These are phyloP conservation scores for Blastobasis lacticolella DNA, from an alignment of 2,888 invertebrate species.

Conservation along the genomic window DNA sequence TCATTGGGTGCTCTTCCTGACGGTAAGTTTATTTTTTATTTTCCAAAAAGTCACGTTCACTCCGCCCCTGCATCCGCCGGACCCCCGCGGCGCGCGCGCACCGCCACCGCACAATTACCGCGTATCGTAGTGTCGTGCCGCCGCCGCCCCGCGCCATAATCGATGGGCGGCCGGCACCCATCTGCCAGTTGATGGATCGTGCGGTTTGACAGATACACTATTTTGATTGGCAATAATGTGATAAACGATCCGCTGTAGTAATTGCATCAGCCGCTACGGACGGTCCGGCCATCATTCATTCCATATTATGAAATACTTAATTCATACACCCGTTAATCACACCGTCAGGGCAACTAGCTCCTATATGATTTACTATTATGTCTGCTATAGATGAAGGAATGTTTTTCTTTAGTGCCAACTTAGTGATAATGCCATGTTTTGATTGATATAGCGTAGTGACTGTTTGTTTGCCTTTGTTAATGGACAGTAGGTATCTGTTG, in stretches of 20 bases:
- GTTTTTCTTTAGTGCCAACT: slow-evolving; percentile 20
- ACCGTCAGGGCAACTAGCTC: slow-evolving; percentile 14
- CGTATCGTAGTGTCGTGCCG: too few relatives aligned
- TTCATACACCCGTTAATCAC: slow-evolving; percentile 37
- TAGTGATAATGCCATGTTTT: slow-evolving; percentile 29
- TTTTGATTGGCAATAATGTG: slow-evolving; percentile 74
- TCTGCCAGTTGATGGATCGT: slow-evolving; percentile 50
- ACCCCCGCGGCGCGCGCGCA: slow-evolving; percentile 1
- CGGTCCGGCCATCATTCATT: slow-evolving; percentile 58
- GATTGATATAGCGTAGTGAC: slow-evolving; percentile 33
- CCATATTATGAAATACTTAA: slow-evolving; percentile 26
- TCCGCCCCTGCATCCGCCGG: slow-evolving; percentile 41
- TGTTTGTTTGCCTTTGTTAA: slow-evolving; percentile 31
- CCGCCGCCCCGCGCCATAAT: too few relatives aligned
- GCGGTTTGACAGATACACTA: slow-evolving; percentile 70
- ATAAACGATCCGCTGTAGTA: slow-evolving; percentile 65
- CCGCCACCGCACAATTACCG: too few relatives aligned
- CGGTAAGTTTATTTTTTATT: slow-evolving; percentile 81
- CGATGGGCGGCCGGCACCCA: too few relatives aligned
- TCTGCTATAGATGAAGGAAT: slow-evolving; percentile 9
- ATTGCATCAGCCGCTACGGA: slow-evolving; percentile 58
- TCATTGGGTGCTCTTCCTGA: slow-evolving; percentile 98
- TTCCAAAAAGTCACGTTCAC: slow-evolving; percentile 45
- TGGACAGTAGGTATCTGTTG: slow-evolving; percentile 29
- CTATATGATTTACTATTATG: background rate